Conservation (phyloP, 2,113 vertebrate genomes). For the Neodon shergylaensis region DNA sequence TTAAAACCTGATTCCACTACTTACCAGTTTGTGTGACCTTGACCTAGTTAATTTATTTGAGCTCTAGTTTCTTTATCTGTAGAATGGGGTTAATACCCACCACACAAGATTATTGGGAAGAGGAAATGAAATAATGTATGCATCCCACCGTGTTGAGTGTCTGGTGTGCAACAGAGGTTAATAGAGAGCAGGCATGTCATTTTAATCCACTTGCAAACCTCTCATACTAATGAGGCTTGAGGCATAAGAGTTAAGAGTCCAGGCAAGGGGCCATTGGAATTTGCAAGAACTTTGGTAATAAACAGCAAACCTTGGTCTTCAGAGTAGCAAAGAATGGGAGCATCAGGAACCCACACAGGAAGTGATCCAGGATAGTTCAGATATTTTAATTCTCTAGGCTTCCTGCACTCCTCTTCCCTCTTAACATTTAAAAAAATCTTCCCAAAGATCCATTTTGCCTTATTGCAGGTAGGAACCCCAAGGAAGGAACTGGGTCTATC, state of each 20-base stretch:
- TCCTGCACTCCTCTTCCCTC: background rate
- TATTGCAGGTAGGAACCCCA: background rate
- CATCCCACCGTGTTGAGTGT: background rate
- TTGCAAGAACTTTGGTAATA: background rate
- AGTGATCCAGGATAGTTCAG: background rate
- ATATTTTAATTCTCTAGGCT: background rate
- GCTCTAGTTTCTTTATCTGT: slow-evolving; percentile 19
- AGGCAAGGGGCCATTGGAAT: background rate
- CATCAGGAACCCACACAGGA: background rate
- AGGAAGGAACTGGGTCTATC: background rate
- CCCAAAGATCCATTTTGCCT: background rate
- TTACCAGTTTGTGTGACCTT: background rate
- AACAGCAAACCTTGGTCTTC: background rate
- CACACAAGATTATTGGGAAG: background rate
- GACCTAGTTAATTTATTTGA: slow-evolving; percentile 17
- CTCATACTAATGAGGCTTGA: background rate
- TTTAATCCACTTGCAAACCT: background rate
- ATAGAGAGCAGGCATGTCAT: background rate
- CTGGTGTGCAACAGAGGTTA: background rate
- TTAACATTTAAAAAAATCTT: background rate
- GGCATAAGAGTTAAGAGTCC: background rate
- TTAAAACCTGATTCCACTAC: background rate
- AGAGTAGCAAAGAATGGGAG: background rate
- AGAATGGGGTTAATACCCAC: background rate
- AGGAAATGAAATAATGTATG: background rate